Evolutionary conservation across 2,797 vertebrate genomes (phyloP).

Genomic region (Galagoides demidoff): DNA sequence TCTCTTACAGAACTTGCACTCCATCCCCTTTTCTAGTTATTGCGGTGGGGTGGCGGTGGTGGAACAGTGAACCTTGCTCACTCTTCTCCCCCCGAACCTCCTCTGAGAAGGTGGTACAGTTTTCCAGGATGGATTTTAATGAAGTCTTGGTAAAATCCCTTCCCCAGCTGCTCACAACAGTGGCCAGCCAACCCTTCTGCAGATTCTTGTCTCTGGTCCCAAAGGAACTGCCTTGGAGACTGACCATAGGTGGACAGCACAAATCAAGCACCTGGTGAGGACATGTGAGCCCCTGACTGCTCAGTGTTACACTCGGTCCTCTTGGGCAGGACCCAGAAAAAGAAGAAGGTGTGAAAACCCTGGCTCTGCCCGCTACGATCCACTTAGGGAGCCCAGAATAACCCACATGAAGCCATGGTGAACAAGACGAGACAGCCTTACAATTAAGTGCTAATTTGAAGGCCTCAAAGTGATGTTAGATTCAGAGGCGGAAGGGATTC

Average conservation of each 20-base stretch:
- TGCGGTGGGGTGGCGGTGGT: too few species aligned
- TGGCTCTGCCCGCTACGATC: not conserved
- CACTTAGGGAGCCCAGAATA: constrained; percentile 47
- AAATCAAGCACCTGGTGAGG: not conserved
- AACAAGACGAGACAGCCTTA: constrained; percentile 14
- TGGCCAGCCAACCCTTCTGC: not conserved
- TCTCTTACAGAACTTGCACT: not conserved
- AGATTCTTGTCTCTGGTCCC: not conserved
- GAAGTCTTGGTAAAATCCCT: not conserved
- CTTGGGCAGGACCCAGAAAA: not conserved
- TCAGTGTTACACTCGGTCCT: not conserved
- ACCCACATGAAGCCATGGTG: not conserved
- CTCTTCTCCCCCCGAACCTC: not conserved
- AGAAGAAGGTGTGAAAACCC: not conserved
- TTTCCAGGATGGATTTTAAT: not conserved
- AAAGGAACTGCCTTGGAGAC: not conserved
- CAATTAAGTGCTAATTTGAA: constrained; percentile 59
- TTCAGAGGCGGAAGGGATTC: not conserved
- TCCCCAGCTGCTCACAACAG: not conserved
- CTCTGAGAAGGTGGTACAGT: not conserved
- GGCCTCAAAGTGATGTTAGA: not conserved
- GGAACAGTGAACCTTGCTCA: not conserved
- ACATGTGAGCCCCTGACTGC: too few species aligned
- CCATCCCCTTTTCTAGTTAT: rapidly evolving
- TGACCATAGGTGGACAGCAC: not conserved